A percentile compares a stretch with the other conserved stretches of the same genome.
Evolutionary conservation across 2,797 vertebrate genomes (phyloP).

Genomic region (Crossoptilon crossoptilon): DNA sequence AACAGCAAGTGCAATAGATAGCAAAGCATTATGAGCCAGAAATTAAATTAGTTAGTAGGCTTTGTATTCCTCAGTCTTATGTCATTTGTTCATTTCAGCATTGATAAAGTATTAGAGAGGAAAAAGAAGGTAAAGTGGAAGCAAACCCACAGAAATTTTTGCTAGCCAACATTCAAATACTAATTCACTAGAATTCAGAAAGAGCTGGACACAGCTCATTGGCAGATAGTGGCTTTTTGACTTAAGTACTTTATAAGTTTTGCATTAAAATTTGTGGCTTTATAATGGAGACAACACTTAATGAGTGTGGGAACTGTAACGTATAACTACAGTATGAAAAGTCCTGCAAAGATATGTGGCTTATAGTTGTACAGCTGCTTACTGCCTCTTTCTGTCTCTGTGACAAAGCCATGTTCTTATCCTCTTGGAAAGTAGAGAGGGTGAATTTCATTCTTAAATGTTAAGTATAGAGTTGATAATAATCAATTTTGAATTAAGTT

Average conservation of each 20-base stretch:
- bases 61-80: background rate
- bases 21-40: background rate
- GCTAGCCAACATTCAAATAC: background rate
- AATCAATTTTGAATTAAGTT: background rate
- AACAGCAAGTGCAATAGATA: background rate
- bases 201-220: background rate
- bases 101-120: background rate
- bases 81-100: background rate
- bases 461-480: background rate
- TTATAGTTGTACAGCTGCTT: background rate
- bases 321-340: background rate
- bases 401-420: background rate
- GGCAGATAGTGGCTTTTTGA: background rate
- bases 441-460: background rate
- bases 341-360: background rate
- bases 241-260: background rate
- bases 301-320: background rate
- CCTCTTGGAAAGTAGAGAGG: background rate
- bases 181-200: background rate
- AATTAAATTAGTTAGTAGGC: background rate
- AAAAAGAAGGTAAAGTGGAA: background rate
- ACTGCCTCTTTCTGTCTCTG: background rate
- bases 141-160: background rate
- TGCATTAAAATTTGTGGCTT: background rate
- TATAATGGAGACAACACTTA: background rate